phyloP scores from a whole-genome alignment of 2,888 invertebrate genomes.

The Cataglyphis livida region DNA sequence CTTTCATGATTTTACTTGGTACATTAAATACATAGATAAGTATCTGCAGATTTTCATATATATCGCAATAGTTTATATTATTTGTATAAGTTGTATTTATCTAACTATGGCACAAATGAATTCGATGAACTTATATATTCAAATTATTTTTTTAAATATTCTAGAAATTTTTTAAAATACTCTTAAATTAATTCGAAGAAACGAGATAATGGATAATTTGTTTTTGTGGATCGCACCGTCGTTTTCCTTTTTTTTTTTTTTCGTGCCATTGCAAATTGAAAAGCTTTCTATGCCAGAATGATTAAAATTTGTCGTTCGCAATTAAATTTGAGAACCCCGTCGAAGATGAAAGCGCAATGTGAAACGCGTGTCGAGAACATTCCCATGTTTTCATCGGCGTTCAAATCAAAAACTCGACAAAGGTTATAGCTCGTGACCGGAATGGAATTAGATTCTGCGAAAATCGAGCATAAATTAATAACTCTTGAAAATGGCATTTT shows the following conservation, averaged over 20 bases:
- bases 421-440: constrained; percentile 21
- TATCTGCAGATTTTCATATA: background rate
- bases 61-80: background rate
- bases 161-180: background rate
- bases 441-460: background rate
- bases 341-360: background rate
- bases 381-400: constrained; percentile 19
- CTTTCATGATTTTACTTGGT: background rate
- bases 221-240: constrained; percentile 14
- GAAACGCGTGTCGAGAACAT: constrained; percentile 17
- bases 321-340: constrained; percentile 26
- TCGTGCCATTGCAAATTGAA: constrained; percentile 32
- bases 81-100: background rate
- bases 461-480: constrained; percentile 43
- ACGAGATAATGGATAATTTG: constrained; percentile 6
- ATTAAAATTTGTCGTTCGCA: constrained; percentile 37
- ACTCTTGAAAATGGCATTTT: constrained; percentile 29
- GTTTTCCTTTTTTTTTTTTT: constrained; percentile 3
- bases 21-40: background rate
- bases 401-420: constrained; percentile 20
- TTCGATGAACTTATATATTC: background rate
- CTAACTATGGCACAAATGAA: background rate
- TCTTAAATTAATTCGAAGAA: constrained; percentile 16
- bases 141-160: background rate
- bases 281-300: constrained; percentile 33